Percentiles rank a stretch among this genome's conserved stretches.
Conservation (phyloP, 2,888 invertebrate genomes). For the Myathropa florea region DNA sequence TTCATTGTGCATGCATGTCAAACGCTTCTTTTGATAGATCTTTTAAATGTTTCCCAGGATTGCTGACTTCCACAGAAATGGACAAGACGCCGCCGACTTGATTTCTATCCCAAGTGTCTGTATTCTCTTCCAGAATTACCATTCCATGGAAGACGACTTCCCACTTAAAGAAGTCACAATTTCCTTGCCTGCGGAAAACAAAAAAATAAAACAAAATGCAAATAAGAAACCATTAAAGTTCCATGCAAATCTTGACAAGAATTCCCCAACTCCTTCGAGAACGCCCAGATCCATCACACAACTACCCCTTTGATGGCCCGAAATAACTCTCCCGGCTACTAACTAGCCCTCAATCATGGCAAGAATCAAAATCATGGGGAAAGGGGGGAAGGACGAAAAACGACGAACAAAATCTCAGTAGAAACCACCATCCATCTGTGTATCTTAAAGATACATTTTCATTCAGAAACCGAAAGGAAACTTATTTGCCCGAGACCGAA, state of each 20-base stretch:
- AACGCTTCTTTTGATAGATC: too few species aligned
- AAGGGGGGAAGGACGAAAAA: neutral
- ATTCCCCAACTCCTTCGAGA: neutral
- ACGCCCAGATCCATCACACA: constrained; percentile 23
- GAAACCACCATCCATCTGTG: constrained; percentile 53
- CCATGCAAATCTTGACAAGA: constrained; percentile 5
- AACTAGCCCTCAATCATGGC: constrained; percentile 41
- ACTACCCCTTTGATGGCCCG: constrained; percentile 19
- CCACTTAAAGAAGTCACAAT: neutral
- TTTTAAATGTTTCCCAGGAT: too few species aligned
- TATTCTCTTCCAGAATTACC: neutral
- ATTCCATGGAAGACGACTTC: neutral
- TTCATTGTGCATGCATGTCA: too few species aligned
- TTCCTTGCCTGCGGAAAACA: neutral
- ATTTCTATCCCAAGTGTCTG: too few species aligned
- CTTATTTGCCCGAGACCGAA: constrained; percentile 23
- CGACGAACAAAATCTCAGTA: constrained; percentile 4
- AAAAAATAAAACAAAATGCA: neutral
- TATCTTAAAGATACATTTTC: constrained; percentile 69
- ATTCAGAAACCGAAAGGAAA: constrained; percentile 57
- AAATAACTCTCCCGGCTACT: constrained; percentile 14
- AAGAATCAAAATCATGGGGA: constrained; percentile 24
- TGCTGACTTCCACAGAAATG: too few species aligned
- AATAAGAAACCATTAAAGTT: neutral
- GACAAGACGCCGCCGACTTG: too few species aligned